These are phyloP conservation scores for Pecten maximus DNA, from an alignment of 2,888 invertebrate genomes.

Conservation along the genomic window DNA sequence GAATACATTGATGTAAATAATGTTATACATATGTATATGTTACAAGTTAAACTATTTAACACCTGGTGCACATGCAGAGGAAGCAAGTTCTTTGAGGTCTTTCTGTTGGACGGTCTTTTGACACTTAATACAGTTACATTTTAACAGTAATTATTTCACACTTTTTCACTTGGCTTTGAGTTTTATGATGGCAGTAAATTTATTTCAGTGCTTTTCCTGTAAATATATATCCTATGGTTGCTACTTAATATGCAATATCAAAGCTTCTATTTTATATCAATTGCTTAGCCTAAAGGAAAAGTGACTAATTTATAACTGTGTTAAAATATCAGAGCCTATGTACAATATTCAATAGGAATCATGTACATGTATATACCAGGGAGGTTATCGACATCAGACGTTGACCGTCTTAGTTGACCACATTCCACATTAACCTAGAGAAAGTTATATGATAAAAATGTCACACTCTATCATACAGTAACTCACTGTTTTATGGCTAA, in stretches of 20 bases:
- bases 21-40: no score
- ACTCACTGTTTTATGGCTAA: neutral
- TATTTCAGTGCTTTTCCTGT: neutral
- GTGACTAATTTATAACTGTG: no score
- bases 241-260: neutral
- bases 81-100: no score
- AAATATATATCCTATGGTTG: neutral
- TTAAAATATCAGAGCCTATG: no score
- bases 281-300: no score
- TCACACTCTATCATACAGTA: neutral
- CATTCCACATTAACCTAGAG: neutral
- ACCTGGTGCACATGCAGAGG: no score
- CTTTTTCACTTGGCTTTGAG: neutral
- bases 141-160: neutral
- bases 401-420: neutral
- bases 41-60: no score
- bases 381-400: neutral
- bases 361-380: neutral
- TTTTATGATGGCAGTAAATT: neutral
- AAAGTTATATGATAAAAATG: neutral
- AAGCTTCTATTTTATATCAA: no score
- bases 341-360: neutral
- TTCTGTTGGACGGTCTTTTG: neutral
- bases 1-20: neutral
- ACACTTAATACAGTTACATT: neutral